These are phyloP conservation scores for Drosophila willistoni DNA, from an alignment of 1,140 invertebrate genomes.

Conservation along the genomic window DNA sequence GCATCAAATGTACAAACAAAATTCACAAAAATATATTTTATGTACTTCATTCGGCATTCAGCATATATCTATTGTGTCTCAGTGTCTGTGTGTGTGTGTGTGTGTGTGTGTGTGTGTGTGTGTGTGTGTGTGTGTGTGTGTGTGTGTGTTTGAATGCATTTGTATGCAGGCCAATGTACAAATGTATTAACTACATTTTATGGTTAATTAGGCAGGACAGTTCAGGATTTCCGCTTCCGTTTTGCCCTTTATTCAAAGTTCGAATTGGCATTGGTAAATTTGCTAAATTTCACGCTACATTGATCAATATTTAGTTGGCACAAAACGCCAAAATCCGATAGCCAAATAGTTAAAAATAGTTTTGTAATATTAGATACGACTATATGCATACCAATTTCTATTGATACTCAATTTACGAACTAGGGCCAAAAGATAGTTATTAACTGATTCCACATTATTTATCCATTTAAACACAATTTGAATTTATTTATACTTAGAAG, in stretches of 20 bases:
- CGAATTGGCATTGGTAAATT: constrained; percentile 33
- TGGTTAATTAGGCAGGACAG: constrained; percentile 61
- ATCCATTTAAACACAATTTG: too few species aligned
- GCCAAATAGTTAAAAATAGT: constrained; percentile 41
- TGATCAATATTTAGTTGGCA: constrained; percentile 12
- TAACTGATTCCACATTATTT: background rate
- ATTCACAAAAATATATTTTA: constrained; percentile 30
- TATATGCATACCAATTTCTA: background rate
- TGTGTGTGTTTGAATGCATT: background rate
- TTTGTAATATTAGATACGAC: background rate
- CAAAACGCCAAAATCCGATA: constrained; percentile 41
- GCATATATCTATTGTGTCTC: background rate
- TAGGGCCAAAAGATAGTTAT: too few species aligned
- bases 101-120: background rate
- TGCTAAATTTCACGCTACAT: constrained; percentile 55
- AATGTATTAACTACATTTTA: constrained; percentile 63
- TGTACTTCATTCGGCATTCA: constrained; percentile 11
- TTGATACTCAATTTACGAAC: too few species aligned
- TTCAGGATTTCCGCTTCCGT: constrained; percentile 35
- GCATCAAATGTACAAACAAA: constrained; percentile 50
- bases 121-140: background rate
- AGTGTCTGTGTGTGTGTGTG: background rate
- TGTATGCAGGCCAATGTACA: constrained; percentile 1
- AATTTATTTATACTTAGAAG: too few species aligned
- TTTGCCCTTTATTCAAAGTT: constrained; percentile 20